Evolutionary conservation across 2,888 invertebrate genomes (phyloP).

Genomic region (Malthinus seriepunctatus): DNA sequence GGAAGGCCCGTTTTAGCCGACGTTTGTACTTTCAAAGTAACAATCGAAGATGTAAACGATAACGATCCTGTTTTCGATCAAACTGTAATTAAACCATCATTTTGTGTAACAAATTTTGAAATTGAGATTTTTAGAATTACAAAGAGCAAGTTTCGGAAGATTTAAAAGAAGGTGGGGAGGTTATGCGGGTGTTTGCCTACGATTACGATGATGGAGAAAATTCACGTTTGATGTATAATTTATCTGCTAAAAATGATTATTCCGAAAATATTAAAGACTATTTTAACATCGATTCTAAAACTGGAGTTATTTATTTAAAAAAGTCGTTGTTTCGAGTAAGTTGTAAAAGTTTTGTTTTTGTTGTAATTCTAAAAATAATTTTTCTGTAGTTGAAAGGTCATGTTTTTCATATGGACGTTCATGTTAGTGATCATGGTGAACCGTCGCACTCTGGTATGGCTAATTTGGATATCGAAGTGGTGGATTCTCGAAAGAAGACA

Average conservation of each 20-base stretch:
- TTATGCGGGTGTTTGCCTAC: slow-evolving; percentile 89
- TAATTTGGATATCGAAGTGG: slow-evolving; percentile 81
- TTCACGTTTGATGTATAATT: slow-evolving; percentile 77
- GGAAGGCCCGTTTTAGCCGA: slow-evolving; percentile 89
- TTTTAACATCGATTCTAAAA: slow-evolving; percentile 77
- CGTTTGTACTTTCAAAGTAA: slow-evolving; percentile 90
- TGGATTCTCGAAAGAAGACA: slow-evolving; percentile 85
- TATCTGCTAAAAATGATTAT: slow-evolving; percentile 58
- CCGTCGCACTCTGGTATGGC: slow-evolving; percentile 70
- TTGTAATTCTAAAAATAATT: slow-evolving; percentile 23
- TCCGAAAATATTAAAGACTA: slow-evolving; percentile 60
- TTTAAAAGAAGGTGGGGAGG: slow-evolving; percentile 69
- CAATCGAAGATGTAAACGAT: slow-evolving; percentile 92
- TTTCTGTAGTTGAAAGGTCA: slow-evolving; percentile 61
- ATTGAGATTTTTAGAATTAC: slow-evolving; percentile 61
- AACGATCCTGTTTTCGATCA: slow-evolving; percentile 82
- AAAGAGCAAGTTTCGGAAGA: slow-evolving; percentile 84
- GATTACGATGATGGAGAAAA: slow-evolving; percentile 92
- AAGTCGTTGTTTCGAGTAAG: slow-evolving; percentile 42
- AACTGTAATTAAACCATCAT: slow-evolving; percentile 62
- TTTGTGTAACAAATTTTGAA: slow-evolving; percentile 29
- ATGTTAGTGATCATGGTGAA: slow-evolving; percentile 77
- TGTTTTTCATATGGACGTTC: slow-evolving; percentile 71
- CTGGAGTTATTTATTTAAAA: slow-evolving; percentile 72
- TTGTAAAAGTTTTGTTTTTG: slow-evolving; percentile 12